A percentile compares a stretch with the other conserved stretches of the same genome.
Conservation (phyloP, 2,888 invertebrate genomes). For the Meta bourneti region DNA sequence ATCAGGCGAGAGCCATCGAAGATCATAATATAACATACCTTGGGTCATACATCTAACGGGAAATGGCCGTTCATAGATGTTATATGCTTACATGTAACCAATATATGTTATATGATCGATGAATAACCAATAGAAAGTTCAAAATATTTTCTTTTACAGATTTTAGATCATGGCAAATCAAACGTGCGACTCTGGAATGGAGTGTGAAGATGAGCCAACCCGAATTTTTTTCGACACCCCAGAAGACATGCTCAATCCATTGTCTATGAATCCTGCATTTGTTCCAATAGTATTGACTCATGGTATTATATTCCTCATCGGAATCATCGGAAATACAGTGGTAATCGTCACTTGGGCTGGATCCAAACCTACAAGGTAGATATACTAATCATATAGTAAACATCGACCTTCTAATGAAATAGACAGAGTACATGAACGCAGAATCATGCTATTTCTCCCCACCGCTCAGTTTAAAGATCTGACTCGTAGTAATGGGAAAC, state of each 20-base stretch:
- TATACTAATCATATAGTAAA: not conserved
- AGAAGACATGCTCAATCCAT: slow-evolving; percentile 78
- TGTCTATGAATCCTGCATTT: slow-evolving; percentile 77
- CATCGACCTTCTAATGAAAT: not conserved
- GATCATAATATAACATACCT: too few species aligned
- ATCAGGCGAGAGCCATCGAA: too few species aligned
- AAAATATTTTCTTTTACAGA: too few species aligned
- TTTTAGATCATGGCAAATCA: slow-evolving; percentile 31
- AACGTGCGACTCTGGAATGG: slow-evolving; percentile 46
- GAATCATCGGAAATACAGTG: slow-evolving; percentile 78
- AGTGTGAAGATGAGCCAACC: slow-evolving; percentile 38
- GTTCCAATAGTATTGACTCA: slow-evolving; percentile 78
- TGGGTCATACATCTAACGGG: too few species aligned
- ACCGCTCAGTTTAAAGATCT: too few species aligned
- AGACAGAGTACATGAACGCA: too few species aligned
- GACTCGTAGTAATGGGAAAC: too few species aligned
- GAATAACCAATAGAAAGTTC: too few species aligned
- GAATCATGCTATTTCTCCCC: too few species aligned
- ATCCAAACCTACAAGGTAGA: slow-evolving; percentile 74
- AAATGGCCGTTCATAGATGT: too few species aligned
- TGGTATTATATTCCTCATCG: slow-evolving; percentile 78
- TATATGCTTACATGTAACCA: too few species aligned
- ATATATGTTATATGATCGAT: too few species aligned
- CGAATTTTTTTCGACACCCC: slow-evolving; percentile 75
- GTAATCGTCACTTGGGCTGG: slow-evolving; percentile 78